Evolutionary conservation across 1,140 invertebrate species (phyloP), one percentile per base, ranked within the genome.

Genomic region (Streblospio benedicti): DNA sequence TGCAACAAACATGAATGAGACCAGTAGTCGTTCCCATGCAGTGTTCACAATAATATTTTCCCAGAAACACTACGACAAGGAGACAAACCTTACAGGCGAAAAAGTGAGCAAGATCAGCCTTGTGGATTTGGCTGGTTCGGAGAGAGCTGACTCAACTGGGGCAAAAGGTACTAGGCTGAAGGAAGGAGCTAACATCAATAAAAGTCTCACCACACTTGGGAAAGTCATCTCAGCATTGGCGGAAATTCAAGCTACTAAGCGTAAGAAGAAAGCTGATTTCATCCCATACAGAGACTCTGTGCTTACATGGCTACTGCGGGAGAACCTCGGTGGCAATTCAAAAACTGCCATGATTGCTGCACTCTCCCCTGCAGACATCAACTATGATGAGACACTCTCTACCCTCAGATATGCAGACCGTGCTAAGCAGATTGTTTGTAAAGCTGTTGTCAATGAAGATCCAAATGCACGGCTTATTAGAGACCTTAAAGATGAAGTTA

Each of bases 171-270:
- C 92, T 0, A 81, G 97, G 35, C 83, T 99, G 5, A 99, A 99
- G 79, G 97, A 99, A 81, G 97, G 97, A 49, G 96, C 96, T 12
- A 99, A 99, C 74, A 99, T 99, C 69, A 99, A 99, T 80, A 99
- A 99, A 77, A 96, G 92, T 47, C 80, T 99, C 30, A 99, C 96
- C 0, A 99, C 97, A 1, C 81, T 99, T 16, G 97, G 97, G 45
- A 97, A 98, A 84, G 97, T 99, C 67, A 99, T 99, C 67, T 97
- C 94, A 35, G 96, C 93, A 25, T 81, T 99, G 5, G 94, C 95
- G 38, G 95, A 99, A 77, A 71, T 25, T 52, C 50, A 92, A 89
- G 88, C 88, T n/a, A 87, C 85, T 14, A 93, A 93, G 74, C 95
- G 93, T 77, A 93, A 93, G 65, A 97, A 96, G 80, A 95, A 93